Evolutionary conservation across 2,888 invertebrate species (phyloP), one percentile per base, ranked within the genome.

Genomic region (Meliscaeva auricollis): DNA sequence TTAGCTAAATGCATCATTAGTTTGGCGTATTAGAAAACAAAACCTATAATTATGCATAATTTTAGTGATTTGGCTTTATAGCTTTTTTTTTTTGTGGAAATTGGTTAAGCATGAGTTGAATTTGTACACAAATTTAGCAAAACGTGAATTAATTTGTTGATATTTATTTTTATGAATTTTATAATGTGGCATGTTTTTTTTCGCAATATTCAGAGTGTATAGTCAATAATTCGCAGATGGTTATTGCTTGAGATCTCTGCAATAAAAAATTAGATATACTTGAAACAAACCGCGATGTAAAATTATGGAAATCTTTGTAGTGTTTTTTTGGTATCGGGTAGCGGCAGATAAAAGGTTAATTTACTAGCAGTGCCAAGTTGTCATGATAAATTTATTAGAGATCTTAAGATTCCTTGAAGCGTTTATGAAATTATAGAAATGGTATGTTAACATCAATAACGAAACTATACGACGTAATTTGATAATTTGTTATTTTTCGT

Each of bases 41-140:
- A 38, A 20, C 13, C 38, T 13, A 26, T 26, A 3, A 58, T 58
- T 58, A 38, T 58, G 35, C 38, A 58, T 58, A 20, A 38, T 58
- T 54, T 58, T 20, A 17, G 20, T 38, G 11, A 9, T 38, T 5
- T 15, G 15, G 1, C 15, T 30, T n/a, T n/a, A n/a, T n/a, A n/a
- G n/a, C n/a, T n/a, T n/a, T n/a, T n/a, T n/a, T n/a, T 26, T 26
- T 32, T 54, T 32, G n/a, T 30, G 9, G 30, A 52, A 15, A 8
- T 7, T 22, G 17, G 13, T 52, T 52, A 30, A 15, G n/a, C 8
- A 15, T 54, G 2, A 54, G 15, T 15, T 30, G n/a, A 9, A 30
- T 54, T 13, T 7, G 2, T 52, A 7, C n/a, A 30, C 26, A 15
- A 54, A 30, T 15, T 54, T 15, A n/a, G 54, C 30, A 32, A 54